Evolutionary conservation across 2,888 invertebrate species (phyloP).

Genomic region (Dolomedes plantarius): DNA sequence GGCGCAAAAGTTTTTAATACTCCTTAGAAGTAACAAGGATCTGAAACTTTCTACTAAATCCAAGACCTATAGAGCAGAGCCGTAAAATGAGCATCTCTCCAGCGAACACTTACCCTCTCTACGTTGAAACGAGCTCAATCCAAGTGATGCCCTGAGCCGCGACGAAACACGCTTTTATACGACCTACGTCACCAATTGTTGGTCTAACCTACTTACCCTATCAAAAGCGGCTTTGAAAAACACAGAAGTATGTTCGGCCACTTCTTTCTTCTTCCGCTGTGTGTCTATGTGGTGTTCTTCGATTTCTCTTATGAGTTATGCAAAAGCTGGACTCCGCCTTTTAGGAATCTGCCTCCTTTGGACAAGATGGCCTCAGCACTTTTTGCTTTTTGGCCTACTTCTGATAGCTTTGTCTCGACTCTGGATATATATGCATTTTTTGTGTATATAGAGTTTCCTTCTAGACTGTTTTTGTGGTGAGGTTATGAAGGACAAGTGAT

Average conservation of each 20-base stretch:
- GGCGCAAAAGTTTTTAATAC: not conserved
- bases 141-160: slow-evolving; percentile 26
- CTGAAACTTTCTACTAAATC: not conserved
- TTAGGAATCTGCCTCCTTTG: slow-evolving; percentile 49
- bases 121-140: slow-evolving; percentile 23
- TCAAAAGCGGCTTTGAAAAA: slow-evolving; percentile 23
- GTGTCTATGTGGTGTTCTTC: slow-evolving; percentile 28
- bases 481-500: slow-evolving; percentile 24
- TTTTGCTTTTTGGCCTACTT: slow-evolving; percentile 57
- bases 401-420: slow-evolving; percentile 26
- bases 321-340: slow-evolving; percentile 47
- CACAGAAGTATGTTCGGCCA: slow-evolving; percentile 13
- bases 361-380: slow-evolving; percentile 22
- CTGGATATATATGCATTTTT: not conserved
- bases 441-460: slow-evolving; percentile 5
- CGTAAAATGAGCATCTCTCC: not conserved
- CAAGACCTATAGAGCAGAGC: not conserved
- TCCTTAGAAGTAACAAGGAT: not conserved
- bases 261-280: slow-evolving; percentile 12
- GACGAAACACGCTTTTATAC: slow-evolving; percentile 57
- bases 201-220: slow-evolving; percentile 43
- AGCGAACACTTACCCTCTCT: slow-evolving; percentile 48
- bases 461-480: not conserved
- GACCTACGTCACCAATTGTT: slow-evolving; percentile 65
- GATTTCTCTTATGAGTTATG: slow-evolving; percentile 40